These are phyloP conservation scores for Cinara cedri DNA, from an alignment of 2,888 invertebrate genomes.

Conservation along the genomic window DNA sequence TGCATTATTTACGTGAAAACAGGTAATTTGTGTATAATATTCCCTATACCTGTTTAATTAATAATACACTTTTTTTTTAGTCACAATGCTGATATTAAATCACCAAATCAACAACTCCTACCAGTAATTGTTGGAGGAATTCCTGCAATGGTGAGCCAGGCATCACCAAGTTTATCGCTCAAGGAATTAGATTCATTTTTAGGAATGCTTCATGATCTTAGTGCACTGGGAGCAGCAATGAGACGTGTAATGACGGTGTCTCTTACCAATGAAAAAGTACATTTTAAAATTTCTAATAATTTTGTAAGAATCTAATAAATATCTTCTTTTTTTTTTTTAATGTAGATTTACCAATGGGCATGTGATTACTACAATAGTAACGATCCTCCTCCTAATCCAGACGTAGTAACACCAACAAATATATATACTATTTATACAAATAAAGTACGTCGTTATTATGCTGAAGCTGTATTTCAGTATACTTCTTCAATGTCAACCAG, in stretches of 20 bases:
- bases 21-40: conserved; percentile 62
- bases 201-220: conserved; percentile 89
- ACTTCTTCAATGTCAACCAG: not conserved
- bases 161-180: conserved; percentile 64
- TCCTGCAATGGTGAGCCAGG: too few relatives aligned
- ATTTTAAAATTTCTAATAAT: not conserved
- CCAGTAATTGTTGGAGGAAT: not conserved
- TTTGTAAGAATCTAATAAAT: not conserved
- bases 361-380: conserved; percentile 34
- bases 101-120: not conserved
- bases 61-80: too few relatives aligned
- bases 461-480: conserved; percentile 40
- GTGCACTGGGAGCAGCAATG: conserved; percentile 97
- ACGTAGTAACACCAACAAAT: not conserved
- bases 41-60: not conserved
- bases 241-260: conserved; percentile 89
- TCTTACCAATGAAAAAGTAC: conserved; percentile 74
- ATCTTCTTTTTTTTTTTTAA: conserved; percentile 52
- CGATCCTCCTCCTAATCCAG: too few relatives aligned
- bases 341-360: conserved; percentile 70
- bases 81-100: conserved; percentile 83
- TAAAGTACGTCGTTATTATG: conserved; percentile 30
- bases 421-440: conserved; percentile 40
- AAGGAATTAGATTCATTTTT: conserved; percentile 87
- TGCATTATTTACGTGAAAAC: conserved; percentile 89